Evolutionary conservation across 2,113 vertebrate genomes (phyloP).

Genomic region (Caranx ignobilis): DNA sequence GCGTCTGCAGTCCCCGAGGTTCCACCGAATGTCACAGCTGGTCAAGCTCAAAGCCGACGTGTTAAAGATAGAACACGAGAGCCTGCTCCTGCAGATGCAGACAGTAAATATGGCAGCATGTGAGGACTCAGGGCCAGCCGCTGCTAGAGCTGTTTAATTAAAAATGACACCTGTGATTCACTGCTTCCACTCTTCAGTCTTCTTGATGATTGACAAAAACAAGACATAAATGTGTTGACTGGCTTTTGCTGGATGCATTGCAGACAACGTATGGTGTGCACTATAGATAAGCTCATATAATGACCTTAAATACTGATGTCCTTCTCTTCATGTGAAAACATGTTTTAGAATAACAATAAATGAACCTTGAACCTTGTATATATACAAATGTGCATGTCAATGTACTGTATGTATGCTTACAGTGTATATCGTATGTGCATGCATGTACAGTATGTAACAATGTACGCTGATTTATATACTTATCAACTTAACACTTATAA

Average conservation of each 20-base stretch:
- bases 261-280: neutral
- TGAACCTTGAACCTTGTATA: too few species aligned
- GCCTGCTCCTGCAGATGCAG: constrained; percentile 35
- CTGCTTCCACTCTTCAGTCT: neutral
- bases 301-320: too few species aligned
- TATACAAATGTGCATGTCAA: too few species aligned
- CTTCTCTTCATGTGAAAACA: too few species aligned
- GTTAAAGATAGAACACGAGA: constrained; percentile 55
- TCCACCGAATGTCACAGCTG: constrained; percentile 65
- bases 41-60: constrained; percentile 65
- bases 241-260: neutral
- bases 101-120: constrained; percentile 21
- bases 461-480: too few species aligned
- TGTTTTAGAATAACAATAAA: too few species aligned
- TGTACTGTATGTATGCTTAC: too few species aligned
- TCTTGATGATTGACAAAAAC: constrained; percentile 6
- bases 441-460: too few species aligned
- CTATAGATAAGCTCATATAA: too few species aligned
- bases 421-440: too few species aligned
- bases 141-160: constrained; percentile 4
- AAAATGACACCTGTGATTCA: constrained; percentile 27
- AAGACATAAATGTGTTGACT: neutral
- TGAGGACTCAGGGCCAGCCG: constrained; percentile 11
- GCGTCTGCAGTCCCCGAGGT: constrained; percentile 54
- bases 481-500: too few species aligned